Conservation (phyloP, 1,140 invertebrate species). For the Drosophila nigromelanica region DNA sequence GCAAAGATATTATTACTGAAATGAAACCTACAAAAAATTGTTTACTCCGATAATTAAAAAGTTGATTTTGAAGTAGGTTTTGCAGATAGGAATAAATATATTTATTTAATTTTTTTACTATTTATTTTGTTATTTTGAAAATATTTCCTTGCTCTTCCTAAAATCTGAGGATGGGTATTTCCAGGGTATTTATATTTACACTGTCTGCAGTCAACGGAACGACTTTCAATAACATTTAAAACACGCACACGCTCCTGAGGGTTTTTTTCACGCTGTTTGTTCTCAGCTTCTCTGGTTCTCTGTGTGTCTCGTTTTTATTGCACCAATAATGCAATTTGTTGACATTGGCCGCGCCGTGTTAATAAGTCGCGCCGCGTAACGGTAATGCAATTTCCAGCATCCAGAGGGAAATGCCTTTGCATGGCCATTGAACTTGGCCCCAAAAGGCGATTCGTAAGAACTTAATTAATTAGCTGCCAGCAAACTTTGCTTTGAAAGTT, state of each 20-base stretch:
- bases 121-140: too few species aligned
- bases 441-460: constrained; percentile 32
- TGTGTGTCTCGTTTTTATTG: constrained; percentile 61
- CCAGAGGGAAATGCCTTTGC: constrained; percentile 5
- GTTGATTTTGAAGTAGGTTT: too few species aligned
- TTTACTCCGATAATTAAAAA: too few species aligned
- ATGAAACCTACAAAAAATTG: too few species aligned
- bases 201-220: constrained; percentile 31
- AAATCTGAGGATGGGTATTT: background rate
- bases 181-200: constrained; percentile 14
- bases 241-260: constrained; percentile 47
- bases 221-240: constrained; percentile 60
- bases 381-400: constrained; percentile 59
- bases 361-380: constrained; percentile 53
- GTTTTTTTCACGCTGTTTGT: constrained; percentile 8
- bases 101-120: too few species aligned
- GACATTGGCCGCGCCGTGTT: constrained; percentile 75
- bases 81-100: too few species aligned
- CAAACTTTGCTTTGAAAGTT: constrained; percentile 60
- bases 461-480: constrained; percentile 82
- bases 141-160: too few species aligned
- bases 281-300: constrained; percentile 5
- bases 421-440: constrained; percentile 41
- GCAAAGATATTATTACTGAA: background rate
- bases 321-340: constrained; percentile 78